phyloP scores from a whole-genome alignment of 2,797 vertebrate species.

The Phrynocephalus guinanensis region DNA sequence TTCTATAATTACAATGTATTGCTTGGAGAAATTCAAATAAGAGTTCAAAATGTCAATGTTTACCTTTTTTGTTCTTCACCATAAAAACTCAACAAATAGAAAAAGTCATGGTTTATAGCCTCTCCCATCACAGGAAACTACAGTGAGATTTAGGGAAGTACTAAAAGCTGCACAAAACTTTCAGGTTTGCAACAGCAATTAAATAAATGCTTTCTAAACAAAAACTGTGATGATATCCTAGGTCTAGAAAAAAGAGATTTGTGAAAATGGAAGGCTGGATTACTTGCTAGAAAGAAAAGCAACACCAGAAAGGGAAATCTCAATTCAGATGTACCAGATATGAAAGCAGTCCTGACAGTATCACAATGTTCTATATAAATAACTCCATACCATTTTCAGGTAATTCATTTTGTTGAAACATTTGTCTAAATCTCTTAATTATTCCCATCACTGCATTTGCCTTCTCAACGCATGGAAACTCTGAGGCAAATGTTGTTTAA shows the following conservation, averaged over 20 bases:
- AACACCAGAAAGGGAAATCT: neutral
- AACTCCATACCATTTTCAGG: neutral
- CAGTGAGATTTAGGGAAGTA: neutral
- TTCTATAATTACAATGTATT: conserved; percentile 36
- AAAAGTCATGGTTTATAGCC: neutral
- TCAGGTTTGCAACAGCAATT: neutral
- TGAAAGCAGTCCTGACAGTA: neutral
- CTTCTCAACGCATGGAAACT: too few relatives aligned
- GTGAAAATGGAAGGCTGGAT: neutral
- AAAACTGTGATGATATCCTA: neutral
- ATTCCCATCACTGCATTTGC: too few relatives aligned
- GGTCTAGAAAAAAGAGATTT: neutral
- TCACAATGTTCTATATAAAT: neutral
- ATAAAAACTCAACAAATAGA: conserved; percentile 16
- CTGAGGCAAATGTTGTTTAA: too few relatives aligned
- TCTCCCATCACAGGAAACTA: neutral
- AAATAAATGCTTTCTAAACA: neutral
- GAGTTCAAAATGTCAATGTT: conserved; percentile 34
- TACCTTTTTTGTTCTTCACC: conserved; percentile 14
- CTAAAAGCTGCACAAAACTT: neutral
- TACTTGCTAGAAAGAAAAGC: neutral
- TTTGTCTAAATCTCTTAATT: neutral
- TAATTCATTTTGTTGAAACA: neutral
- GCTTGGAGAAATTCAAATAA: conserved; percentile 38
- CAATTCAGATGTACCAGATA: neutral